Evolutionary conservation across 2,888 invertebrate genomes (phyloP), one percentile per base, ranked within the genome.

Genomic region (Dasypolia templi): DNA sequence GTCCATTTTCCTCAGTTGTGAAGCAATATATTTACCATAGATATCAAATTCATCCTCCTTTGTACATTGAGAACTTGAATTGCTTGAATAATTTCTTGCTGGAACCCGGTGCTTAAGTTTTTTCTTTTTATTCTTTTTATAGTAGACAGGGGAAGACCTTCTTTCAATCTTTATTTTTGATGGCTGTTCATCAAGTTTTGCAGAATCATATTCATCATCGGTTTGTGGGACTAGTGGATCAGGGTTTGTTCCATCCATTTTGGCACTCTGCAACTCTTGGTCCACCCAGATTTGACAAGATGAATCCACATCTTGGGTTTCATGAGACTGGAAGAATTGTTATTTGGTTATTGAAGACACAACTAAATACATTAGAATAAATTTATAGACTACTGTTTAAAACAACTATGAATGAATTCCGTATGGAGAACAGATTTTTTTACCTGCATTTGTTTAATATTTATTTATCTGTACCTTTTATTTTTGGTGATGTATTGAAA

Each of bases 1-100:
- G 7, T 91, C 89, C 91, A 94, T 92, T 79, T 90, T 89, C 59
- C 94, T 90, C 55, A 94, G 73, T 75, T 94, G 94, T 26, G 92
- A 87, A 39, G 94, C 94, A 59, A 94, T 93, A 81, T 90, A 94
- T 84, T 93, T 94, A 4, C 94, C 94, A 87, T 93, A 94, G 42
- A 94, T 91, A 86, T 94, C 94, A 91, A 94, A 94, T 80, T 94
- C 94, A 87, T 94, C 94, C 44, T 94, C 94, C 44, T 83, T 89
- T 0, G 51, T 74, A 77, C 69, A 77, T 46, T 88, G 90, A 22
- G 75, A 72, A 64, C 81, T 80, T 22, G 88, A 87, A 72, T 84
- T 84, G 6, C 83, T 86, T 17, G 83, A 86, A 82, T 89, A 90
- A 26, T 86, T 88, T 59, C 87, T 87, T 32, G 86, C 55, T 44